Percentiles rank a stretch among this genome's conserved stretches.
Evolutionary conservation across 53 echinoderm and acorn worm genomes (phyloP).

Genomic region (Zoroaster sp.): DNA sequence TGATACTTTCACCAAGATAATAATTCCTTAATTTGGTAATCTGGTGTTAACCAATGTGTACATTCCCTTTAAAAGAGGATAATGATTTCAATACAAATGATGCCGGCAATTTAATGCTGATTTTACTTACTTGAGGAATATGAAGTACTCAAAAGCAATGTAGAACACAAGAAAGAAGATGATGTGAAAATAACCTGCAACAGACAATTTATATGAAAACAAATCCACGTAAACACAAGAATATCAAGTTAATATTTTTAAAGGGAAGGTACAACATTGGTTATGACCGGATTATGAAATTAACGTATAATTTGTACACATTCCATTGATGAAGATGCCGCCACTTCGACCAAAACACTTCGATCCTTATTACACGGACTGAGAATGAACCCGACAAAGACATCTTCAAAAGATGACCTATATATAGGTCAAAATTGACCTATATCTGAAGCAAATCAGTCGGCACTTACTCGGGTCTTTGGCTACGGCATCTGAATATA

Average conservation of each 20-base stretch:
- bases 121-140: slow-evolving; percentile 94
- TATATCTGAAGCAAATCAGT: not conserved
- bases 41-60: too few relatives aligned
- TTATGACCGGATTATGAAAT: too few relatives aligned
- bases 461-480: slow-evolving; percentile 74
- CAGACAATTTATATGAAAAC: not conserved
- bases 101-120: too few relatives aligned
- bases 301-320: not conserved
- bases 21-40: too few relatives aligned
- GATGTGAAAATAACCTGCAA: slow-evolving; percentile 87
- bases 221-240: too few relatives aligned
- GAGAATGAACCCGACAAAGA: too few relatives aligned
- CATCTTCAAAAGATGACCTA: not conserved
- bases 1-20: too few relatives aligned
- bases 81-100: too few relatives aligned
- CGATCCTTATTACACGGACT: too few relatives aligned
- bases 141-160: slow-evolving; percentile 91
- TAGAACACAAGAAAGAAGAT: slow-evolving; percentile 87
- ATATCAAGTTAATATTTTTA: too few relatives aligned
- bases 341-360: not conserved
- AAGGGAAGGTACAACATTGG: too few relatives aligned
- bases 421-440: not conserved
- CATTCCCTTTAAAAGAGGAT: too few relatives aligned
- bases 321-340: not conserved
- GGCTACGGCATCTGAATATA: slow-evolving; percentile 84